Evolutionary conservation across 2,113 vertebrate species (phyloP).

Genomic region (Geococcyx californianus): DNA sequence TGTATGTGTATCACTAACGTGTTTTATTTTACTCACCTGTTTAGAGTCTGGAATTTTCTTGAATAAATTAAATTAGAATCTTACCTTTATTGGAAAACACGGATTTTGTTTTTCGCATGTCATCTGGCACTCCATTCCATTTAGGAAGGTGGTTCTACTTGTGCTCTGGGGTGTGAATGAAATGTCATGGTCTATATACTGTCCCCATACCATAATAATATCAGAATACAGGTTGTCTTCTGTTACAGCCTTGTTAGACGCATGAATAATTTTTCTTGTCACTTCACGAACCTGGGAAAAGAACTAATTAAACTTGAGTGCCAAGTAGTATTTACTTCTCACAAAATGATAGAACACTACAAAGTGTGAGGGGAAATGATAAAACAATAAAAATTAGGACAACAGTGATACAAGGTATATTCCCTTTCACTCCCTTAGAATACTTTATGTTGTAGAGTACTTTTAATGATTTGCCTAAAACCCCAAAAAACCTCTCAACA

Average conservation of each 20-base stretch:
- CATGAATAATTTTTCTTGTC: slow-evolving; percentile 81
- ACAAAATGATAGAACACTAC: background rate
- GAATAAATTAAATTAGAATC: background rate
- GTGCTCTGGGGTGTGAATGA: slow-evolving; percentile 88
- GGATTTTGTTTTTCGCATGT: slow-evolving; percentile 80
- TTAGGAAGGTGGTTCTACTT: slow-evolving; percentile 36
- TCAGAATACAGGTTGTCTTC: slow-evolving; percentile 83
- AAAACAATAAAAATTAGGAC: background rate
- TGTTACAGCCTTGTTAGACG: slow-evolving; percentile 68
- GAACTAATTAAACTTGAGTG: background rate
- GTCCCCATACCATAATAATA: slow-evolving; percentile 91
- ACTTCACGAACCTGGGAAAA: slow-evolving; percentile 83
- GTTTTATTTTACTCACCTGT: background rate
- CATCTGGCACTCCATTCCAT: slow-evolving; percentile 70
- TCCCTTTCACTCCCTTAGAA: background rate
- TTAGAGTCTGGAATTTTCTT: background rate
- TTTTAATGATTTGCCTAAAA: background rate
- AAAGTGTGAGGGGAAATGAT: background rate
- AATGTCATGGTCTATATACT: slow-evolving; percentile 92
- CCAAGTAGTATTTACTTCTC: background rate
- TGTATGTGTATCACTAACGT: background rate
- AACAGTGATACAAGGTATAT: background rate
- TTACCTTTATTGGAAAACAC: slow-evolving; percentile 92
- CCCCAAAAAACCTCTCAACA: rapidly evolving
- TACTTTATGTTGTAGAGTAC: background rate